These are phyloP conservation scores for Limanda limanda DNA, from an alignment of 2,113 vertebrate species.

Conservation along the genomic window DNA sequence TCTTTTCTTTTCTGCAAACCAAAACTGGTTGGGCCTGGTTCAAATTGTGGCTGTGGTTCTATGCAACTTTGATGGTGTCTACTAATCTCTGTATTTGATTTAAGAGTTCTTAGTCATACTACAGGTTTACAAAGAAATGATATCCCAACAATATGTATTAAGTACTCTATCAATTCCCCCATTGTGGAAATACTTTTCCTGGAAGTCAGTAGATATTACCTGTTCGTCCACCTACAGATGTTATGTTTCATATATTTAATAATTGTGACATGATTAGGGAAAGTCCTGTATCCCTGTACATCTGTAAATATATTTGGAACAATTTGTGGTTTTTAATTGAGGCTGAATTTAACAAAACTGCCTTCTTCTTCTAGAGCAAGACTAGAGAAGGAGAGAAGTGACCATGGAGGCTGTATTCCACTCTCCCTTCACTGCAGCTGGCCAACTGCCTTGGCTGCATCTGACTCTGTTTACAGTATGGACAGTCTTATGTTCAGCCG, in stretches of 20 bases:
- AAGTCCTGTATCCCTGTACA: background rate
- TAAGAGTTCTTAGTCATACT: too few relatives aligned
- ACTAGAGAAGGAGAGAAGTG: constrained; percentile 48
- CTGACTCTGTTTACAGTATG: constrained; percentile 65
- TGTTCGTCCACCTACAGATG: too few relatives aligned
- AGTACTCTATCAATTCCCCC: background rate
- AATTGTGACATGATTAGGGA: background rate
- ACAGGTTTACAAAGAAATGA: background rate
- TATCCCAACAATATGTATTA: background rate
- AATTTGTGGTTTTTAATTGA: background rate
- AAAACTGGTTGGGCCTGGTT: too few relatives aligned
- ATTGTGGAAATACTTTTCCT: too few relatives aligned
- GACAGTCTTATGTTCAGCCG: constrained; percentile 66
- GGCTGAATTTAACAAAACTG: background rate
- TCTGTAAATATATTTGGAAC: background rate
- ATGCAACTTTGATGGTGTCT: too few relatives aligned
- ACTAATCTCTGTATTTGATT: too few relatives aligned
- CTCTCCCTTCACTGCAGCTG: constrained; percentile 32
- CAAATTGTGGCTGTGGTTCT: too few relatives aligned
- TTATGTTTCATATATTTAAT: background rate
- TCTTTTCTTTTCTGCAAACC: too few relatives aligned
- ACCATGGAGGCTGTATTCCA: constrained; percentile 59
- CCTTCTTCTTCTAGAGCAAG: constrained; percentile 38
- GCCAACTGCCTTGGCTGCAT: constrained; percentile 48
- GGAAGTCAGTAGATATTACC: too few relatives aligned